Percentiles rank a stretch among this genome's conserved stretches.
Evolutionary conservation across 1,140 invertebrate genomes (phyloP).

Genomic region (Zaprionus vittiger): DNA sequence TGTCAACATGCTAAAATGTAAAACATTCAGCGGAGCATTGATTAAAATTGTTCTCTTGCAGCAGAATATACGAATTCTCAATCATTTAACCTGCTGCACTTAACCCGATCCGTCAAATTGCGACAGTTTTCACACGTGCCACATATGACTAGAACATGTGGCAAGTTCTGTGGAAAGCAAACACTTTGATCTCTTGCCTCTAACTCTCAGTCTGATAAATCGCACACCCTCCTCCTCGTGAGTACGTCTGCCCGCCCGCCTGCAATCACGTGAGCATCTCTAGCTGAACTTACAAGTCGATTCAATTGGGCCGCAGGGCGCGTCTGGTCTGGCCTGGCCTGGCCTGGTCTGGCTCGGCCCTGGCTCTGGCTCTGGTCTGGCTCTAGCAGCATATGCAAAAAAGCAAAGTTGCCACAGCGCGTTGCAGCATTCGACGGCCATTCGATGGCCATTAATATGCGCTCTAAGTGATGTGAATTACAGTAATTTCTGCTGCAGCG

Average conservation of each 20-base stretch:
- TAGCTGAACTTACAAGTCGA: conserved; percentile 35
- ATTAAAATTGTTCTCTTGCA: conserved; percentile 68
- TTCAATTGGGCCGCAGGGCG: conserved; percentile 42
- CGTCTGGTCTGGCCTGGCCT: conserved; percentile 33
- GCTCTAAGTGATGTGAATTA: conserved; percentile 84
- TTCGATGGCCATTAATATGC: conserved; percentile 82
- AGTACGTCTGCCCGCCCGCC: neutral
- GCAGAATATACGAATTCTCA: conserved; percentile 10
- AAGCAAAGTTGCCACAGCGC: conserved; percentile 22
- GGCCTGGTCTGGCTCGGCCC: neutral
- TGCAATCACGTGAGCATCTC: conserved; percentile 31
- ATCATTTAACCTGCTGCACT: conserved; percentile 8
- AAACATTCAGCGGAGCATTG: conserved; percentile 72
- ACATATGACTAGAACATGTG: neutral
- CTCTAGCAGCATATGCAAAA: conserved; percentile 23
- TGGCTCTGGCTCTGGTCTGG: neutral
- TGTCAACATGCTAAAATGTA: conserved; percentile 79
- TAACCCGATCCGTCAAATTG: conserved; percentile 39
- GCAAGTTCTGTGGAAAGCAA: neutral
- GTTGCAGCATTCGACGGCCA: conserved; percentile 45
- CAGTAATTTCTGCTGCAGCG: conserved; percentile 74
- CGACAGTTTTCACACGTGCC: conserved; percentile 29
- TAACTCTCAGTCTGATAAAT: neutral
- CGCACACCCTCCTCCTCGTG: neutral
- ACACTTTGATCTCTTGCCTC: neutral